These are phyloP conservation scores for Tenebrio molitor DNA, from an alignment of 1,140 invertebrate genomes.

Conservation along the genomic window DNA sequence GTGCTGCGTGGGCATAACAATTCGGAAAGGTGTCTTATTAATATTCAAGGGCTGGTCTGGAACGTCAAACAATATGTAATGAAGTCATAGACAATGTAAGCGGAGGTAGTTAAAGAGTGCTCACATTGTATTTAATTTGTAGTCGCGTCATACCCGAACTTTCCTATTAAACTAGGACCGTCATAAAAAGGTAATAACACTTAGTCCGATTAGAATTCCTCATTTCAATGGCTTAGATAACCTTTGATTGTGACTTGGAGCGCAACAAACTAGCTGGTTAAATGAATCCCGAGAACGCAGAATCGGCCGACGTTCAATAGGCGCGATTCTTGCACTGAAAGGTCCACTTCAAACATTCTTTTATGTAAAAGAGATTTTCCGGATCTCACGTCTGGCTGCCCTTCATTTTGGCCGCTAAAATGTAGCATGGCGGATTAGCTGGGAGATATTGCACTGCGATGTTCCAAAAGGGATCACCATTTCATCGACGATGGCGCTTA, in stretches of 20 bases:
- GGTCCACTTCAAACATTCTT: slow-evolving; percentile 53
- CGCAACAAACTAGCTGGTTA: slow-evolving; percentile 43
- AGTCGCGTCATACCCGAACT: slow-evolving; percentile 26
- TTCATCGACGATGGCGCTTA: slow-evolving; percentile 43
- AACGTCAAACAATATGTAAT: slow-evolving; percentile 42
- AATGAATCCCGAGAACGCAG: slow-evolving; percentile 42
- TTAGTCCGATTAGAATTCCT: slow-evolving; percentile 44
- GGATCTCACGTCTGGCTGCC: slow-evolving; percentile 49
- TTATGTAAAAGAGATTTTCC: slow-evolving; percentile 53
- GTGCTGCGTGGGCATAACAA: slow-evolving; percentile 16
- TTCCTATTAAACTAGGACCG: slow-evolving; percentile 11
- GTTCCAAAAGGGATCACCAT: slow-evolving; percentile 47
- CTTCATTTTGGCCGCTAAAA: slow-evolving; percentile 49
- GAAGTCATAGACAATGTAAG: slow-evolving; percentile 30
- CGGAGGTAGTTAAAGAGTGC: neutral
- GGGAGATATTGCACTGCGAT: slow-evolving; percentile 48
- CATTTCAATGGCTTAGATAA: slow-evolving; percentile 26
- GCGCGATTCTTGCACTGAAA: slow-evolving; percentile 45
- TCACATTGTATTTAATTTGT: slow-evolving; percentile 38
- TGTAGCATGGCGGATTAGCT: slow-evolving; percentile 49
- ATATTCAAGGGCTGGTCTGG: slow-evolving; percentile 8
- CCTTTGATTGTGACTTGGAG: slow-evolving; percentile 32
- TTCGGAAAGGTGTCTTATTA: slow-evolving; percentile 36
- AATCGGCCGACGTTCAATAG: slow-evolving; percentile 35
- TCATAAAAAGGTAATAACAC: slow-evolving; percentile 42